Evolutionary conservation across 2,888 invertebrate genomes (phyloP).

Genomic region (Rhamnusium bicolor): DNA sequence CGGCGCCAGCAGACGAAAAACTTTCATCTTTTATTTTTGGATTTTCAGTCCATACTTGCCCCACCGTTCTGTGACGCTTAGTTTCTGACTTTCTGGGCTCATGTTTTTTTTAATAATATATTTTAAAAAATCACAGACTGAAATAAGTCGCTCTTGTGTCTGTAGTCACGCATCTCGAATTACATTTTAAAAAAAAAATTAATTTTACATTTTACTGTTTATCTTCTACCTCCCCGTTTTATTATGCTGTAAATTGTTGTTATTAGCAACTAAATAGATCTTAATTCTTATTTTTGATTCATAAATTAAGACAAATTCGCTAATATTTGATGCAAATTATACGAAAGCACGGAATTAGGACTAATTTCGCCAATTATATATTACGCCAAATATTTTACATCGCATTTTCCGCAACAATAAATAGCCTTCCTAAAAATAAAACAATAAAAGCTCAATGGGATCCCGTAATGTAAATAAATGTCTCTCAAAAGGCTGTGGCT

Average conservation of each 20-base stretch:
- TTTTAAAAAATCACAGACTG: too few relatives aligned
- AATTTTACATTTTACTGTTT: too few relatives aligned
- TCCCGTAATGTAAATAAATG: conserved; percentile 13
- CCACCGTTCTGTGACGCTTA: too few relatives aligned
- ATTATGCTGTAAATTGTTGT: background rate
- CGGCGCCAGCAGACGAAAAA: too few relatives aligned
- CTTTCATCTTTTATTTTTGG: too few relatives aligned
- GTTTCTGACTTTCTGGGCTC: too few relatives aligned
- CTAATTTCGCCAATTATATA: background rate
- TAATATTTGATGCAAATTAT: background rate
- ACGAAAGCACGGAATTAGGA: background rate
- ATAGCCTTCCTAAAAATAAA: conserved; percentile 19
- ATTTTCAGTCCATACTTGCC: too few relatives aligned
- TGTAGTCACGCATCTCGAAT: too few relatives aligned
- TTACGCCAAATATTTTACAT: background rate
- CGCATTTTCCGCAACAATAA: conserved; percentile 12
- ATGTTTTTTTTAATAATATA: too few relatives aligned
- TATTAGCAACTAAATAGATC: background rate
- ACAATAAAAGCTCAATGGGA: conserved; percentile 11
- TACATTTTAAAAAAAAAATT: too few relatives aligned
- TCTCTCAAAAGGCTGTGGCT: conserved; percentile 11
- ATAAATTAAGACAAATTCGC: background rate
- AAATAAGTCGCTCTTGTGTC: too few relatives aligned
- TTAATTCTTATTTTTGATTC: background rate
- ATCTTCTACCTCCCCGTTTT: too few relatives aligned